Conservation (phyloP, 2,888 invertebrate genomes). For the Sylvicola cinctus region DNA sequence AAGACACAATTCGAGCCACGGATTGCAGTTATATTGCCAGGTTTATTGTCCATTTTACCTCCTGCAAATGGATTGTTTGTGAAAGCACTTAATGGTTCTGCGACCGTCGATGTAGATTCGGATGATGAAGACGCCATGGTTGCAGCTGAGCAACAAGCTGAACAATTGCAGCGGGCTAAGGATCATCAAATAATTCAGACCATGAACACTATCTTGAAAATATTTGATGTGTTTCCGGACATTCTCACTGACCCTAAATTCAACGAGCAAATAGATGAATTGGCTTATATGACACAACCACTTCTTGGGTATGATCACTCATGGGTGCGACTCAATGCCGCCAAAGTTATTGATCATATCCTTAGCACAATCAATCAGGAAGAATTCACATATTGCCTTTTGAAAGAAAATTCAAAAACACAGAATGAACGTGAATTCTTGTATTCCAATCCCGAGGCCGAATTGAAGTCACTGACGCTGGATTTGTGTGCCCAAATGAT, state of each 20-base stretch:
- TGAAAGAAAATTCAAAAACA: conserved; percentile 5
- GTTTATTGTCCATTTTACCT: conserved; percentile 32
- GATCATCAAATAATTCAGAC: conserved; percentile 61
- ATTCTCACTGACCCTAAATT: conserved; percentile 32
- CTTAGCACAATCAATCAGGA: conserved; percentile 40
- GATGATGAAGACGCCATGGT: conserved; percentile 5
- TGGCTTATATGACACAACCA: conserved; percentile 44
- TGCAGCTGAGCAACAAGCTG: conserved; percentile 11
- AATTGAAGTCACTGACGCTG: conserved; percentile 42
- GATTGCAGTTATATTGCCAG: conserved; percentile 36
- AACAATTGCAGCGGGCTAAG: conserved; percentile 37
- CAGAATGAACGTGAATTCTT: conserved; percentile 33
- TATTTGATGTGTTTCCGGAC: conserved; percentile 38
- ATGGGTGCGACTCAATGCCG: conserved; percentile 64
- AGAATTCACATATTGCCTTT: conserved; percentile 31
- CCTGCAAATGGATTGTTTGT: conserved; percentile 37
- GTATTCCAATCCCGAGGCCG: conserved; percentile 36
- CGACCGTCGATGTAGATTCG: conserved; percentile 7
- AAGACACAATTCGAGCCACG: conserved; percentile 44
- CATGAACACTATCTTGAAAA: conserved; percentile 45
- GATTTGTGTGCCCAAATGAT: conserved; percentile 58
- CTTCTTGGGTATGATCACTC: conserved; percentile 63
- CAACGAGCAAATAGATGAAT: conserved; percentile 29
- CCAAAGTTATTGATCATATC: conserved; percentile 54
- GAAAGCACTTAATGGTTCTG: conserved; percentile 25